Percentiles rank a stretch among this genome's conserved stretches.
These are phyloP conservation scores for Pteronotus mesoamericanus DNA, from an alignment of 2,797 vertebrate genomes.

Conservation along the genomic window DNA sequence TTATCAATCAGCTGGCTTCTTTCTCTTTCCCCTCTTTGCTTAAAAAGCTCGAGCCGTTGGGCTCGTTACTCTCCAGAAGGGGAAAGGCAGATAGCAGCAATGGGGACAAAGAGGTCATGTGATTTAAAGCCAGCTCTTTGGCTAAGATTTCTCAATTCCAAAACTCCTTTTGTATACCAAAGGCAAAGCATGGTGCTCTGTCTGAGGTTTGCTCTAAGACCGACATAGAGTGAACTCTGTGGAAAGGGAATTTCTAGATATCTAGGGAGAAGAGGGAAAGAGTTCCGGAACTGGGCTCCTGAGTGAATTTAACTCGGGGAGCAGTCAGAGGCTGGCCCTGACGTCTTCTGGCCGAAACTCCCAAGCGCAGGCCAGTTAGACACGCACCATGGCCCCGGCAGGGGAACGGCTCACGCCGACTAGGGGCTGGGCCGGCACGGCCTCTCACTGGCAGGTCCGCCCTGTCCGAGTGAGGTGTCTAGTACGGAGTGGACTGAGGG, in stretches of 20 bases:
- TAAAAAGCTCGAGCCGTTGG: neutral
- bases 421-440: neutral
- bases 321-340: neutral
- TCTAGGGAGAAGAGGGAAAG: neutral
- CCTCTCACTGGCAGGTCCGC: neutral
- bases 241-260: neutral
- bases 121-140: neutral
- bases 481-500: neutral
- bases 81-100: neutral
- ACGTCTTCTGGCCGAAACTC: neutral
- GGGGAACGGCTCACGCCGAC: neutral
- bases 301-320: neutral
- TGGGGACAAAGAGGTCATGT: neutral
- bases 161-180: neutral
- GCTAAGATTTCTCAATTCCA: neutral
- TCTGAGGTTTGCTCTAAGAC: neutral
- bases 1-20: neutral
- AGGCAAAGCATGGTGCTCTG: neutral
- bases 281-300: neutral
- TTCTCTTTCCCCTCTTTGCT: neutral
- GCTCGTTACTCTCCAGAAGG: neutral
- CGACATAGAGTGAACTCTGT: neutral
- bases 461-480: neutral
- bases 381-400: neutral
- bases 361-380: neutral